phyloP scores from a whole-genome alignment of 2,113 vertebrate genomes.

The Oxygymnocypris stewartii region DNA sequence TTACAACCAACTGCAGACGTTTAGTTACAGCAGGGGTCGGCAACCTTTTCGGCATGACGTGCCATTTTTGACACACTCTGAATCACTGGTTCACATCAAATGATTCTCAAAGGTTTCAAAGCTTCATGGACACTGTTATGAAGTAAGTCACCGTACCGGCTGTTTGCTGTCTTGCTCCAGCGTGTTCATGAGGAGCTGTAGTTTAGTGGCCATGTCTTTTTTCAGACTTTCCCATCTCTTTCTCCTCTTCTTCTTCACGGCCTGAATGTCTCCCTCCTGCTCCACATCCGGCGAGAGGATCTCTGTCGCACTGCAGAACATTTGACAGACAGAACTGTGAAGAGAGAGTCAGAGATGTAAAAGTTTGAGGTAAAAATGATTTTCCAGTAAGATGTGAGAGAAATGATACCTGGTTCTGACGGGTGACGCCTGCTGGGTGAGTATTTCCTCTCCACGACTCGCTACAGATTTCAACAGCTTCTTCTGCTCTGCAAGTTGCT shows the following conservation, averaged over 20 bases:
- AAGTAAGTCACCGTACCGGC: constrained; percentile 73
- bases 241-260: constrained; percentile 80
- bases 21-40: too few relatives aligned
- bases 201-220: constrained; percentile 87
- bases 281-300: constrained; percentile 78
- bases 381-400: not conserved
- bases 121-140: not conserved
- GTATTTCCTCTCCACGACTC: constrained; percentile 87
- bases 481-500: constrained; percentile 90
- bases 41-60: too few relatives aligned
- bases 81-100: too few relatives aligned
- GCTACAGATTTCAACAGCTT: constrained; percentile 88
- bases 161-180: constrained; percentile 87
- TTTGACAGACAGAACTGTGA: constrained; percentile 3
- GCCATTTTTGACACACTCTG: too few relatives aligned
- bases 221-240: constrained; percentile 90
- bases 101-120: too few relatives aligned
- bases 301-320: constrained; percentile 76
- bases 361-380: not conserved
- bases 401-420: constrained; percentile 66
- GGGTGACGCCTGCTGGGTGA: constrained; percentile 78
- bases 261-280: constrained; percentile 70
- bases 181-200: constrained; percentile 82
- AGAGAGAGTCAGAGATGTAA: constrained; percentile 43
- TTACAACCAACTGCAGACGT: too few relatives aligned